phyloP scores from a whole-genome alignment of 2,797 vertebrate genomes.

The Fundulus diaphanus region DNA sequence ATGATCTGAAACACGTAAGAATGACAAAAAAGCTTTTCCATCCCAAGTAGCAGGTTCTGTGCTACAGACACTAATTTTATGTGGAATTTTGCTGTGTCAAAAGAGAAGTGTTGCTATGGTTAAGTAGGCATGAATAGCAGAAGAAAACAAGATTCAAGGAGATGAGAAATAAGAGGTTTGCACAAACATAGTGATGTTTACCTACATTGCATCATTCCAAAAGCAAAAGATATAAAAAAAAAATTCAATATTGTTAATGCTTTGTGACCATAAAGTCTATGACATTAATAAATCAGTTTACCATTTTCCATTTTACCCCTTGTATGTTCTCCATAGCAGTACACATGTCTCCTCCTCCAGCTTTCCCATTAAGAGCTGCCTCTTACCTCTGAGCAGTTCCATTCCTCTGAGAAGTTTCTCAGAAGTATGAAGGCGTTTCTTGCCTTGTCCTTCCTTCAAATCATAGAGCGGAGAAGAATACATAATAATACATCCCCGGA shows the following conservation, averaged over 20 bases:
- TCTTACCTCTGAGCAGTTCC: background rate
- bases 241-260: background rate
- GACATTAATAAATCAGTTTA: background rate
- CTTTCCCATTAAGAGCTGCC: conserved; percentile 7
- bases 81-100: background rate
- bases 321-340: background rate
- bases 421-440: conserved; percentile 23
- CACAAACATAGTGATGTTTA: background rate
- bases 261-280: background rate
- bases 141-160: background rate
- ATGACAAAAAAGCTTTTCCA: background rate
- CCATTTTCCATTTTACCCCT: background rate
- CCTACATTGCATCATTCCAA: background rate
- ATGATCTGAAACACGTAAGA: no score
- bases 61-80: background rate
- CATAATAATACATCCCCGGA: conserved; percentile 25
- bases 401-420: conserved; percentile 13
- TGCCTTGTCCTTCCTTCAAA: conserved; percentile 20
- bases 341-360: background rate
- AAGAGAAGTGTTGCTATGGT: background rate
- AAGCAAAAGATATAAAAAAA: background rate
- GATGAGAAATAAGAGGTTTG: background rate
- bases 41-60: background rate
- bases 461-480: conserved; percentile 17
- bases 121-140: background rate